Evolutionary conservation across 2,113 vertebrate species (phyloP), one percentile per base, ranked within the genome.

Genomic region (Sigmodon hispidus): DNA sequence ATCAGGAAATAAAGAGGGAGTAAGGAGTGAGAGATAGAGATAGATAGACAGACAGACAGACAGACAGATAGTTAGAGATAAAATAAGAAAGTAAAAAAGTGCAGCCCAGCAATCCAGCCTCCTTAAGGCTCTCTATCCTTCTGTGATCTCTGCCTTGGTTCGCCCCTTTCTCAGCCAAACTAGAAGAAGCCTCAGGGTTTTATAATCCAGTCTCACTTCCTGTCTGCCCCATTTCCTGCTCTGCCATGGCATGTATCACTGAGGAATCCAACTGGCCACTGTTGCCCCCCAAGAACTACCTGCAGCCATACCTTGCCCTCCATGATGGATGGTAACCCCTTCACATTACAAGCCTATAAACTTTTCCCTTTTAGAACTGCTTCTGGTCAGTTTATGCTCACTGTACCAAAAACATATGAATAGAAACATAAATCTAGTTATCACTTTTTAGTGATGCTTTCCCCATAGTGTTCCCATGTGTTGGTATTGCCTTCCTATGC

Each of bases 61-160:
- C 55, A 8, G 9, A 10, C 31, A 52, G 15, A 21, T 34, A 4
- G 29, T 34, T 7, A 45, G 40, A 43, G 40, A 55, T 76, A 24
- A 45, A 40, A 45, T 8, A 61, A 22, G 55, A 29, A 50, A 63
- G 57, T 43, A 43, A n/a, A 24, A 70, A 40, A 7, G 55, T 43
- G 17, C 55, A 40, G 52, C 1, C 0, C 2, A 48, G 26, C 12
- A n/a, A n/a, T n/a, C n/a, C n/a, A n/a, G n/a, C n/a, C n/a, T n/a
- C n/a, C 77, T 50, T 45, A 16, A 4, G 15, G 2, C 4, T 45
- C 67, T 7, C 26, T 48, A 9, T 5, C 93, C 19, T 21, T 26
- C 19, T 59, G 63, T 5, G 26, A 50, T 76, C 43, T 29, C 59
- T 45, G n/a, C 17, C 43, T 63, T 29, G 4, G 48, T 19, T 8